A percentile compares a stretch with the other conserved stretches of the same genome.
Evolutionary conservation across 2,113 vertebrate genomes (phyloP).

Genomic region (Mus spicilegus): DNA sequence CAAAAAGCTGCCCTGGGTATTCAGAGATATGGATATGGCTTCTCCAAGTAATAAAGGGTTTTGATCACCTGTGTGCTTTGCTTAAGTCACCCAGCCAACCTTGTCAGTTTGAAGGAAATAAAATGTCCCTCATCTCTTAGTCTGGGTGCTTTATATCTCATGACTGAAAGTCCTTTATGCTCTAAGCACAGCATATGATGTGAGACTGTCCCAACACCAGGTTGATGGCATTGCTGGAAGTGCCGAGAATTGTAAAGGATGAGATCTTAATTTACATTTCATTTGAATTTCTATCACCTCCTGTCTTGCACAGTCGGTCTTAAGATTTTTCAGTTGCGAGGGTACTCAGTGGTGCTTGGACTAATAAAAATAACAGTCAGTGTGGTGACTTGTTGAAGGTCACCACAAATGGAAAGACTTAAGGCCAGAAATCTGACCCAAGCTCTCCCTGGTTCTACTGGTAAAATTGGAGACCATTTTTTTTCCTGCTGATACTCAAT

Average conservation of each 20-base stretch:
- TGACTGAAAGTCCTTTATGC: background rate
- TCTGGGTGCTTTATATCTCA: background rate
- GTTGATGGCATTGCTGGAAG: background rate
- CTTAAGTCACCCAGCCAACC: background rate
- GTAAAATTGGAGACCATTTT: background rate
- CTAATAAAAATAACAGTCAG: background rate
- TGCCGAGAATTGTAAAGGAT: background rate
- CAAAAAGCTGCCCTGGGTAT: constrained; percentile 10
- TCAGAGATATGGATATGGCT: constrained; percentile 38
- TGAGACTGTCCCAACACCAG: background rate
- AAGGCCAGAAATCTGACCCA: background rate
- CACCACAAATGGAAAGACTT: background rate
- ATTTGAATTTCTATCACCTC: constrained; percentile 39
- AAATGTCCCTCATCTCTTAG: background rate
- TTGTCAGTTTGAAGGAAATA: background rate
- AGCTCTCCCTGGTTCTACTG: background rate
- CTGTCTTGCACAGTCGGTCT: background rate
- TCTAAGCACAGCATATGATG: background rate
- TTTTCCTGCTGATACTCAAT: background rate
- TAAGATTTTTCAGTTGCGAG: background rate
- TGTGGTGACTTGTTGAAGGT: background rate
- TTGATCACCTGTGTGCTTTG: constrained; percentile 26
- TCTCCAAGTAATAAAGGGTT: constrained; percentile 54
- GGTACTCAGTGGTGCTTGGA: background rate
- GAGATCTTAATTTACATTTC: constrained; percentile 49